Percentiles rank a stretch among this genome's conserved stretches.
phyloP scores from a whole-genome alignment of 2,113 vertebrate species.

The Rhinopomastus cyanomelas region DNA sequence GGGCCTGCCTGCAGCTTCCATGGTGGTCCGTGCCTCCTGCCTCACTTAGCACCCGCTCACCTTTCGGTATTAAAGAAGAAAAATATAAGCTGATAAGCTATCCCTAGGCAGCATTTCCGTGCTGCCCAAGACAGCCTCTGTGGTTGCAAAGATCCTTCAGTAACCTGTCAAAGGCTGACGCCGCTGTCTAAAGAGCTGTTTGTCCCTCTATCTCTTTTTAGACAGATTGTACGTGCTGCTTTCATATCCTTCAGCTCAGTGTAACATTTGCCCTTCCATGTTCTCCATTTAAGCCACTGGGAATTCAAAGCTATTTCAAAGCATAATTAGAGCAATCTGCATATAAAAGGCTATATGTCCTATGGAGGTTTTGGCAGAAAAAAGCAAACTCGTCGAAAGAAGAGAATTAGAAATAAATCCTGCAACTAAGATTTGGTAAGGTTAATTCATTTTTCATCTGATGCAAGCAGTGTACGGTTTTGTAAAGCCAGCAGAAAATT shows the following conservation, averaged over 20 bases:
- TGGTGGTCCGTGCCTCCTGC: constrained; percentile 25
- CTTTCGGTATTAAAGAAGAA: constrained; percentile 64
- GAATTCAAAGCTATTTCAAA: constrained; percentile 82
- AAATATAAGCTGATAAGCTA: constrained; percentile 63
- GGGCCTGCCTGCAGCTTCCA: constrained; percentile 56
- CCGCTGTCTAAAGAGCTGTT: constrained; percentile 58
- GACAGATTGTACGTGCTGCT: constrained; percentile 62
- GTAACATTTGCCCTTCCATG: constrained; percentile 80
- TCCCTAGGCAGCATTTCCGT: constrained; percentile 46
- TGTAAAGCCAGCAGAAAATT: constrained; percentile 57
- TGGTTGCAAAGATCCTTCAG: constrained; percentile 62
- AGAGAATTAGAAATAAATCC: constrained; percentile 77
- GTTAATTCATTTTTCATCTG: constrained; percentile 73
- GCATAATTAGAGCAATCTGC: constrained; percentile 81
- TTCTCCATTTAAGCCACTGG: constrained; percentile 75
- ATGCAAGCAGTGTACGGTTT: constrained; percentile 55
- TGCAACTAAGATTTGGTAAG: constrained; percentile 69
- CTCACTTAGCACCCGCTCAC: constrained; percentile 76
- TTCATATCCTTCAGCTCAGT: constrained; percentile 72
- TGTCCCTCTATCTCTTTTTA: constrained; percentile 70
- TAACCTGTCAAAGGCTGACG: constrained; percentile 68
- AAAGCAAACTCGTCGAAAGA: constrained; percentile 66
- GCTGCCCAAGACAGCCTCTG: constrained; percentile 16
- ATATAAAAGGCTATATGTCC: constrained; percentile 79
- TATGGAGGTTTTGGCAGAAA: constrained; percentile 63